These are phyloP conservation scores for Adineta ricciae DNA, from an alignment of 2,888 invertebrate species.

Conservation along the genomic window DNA sequence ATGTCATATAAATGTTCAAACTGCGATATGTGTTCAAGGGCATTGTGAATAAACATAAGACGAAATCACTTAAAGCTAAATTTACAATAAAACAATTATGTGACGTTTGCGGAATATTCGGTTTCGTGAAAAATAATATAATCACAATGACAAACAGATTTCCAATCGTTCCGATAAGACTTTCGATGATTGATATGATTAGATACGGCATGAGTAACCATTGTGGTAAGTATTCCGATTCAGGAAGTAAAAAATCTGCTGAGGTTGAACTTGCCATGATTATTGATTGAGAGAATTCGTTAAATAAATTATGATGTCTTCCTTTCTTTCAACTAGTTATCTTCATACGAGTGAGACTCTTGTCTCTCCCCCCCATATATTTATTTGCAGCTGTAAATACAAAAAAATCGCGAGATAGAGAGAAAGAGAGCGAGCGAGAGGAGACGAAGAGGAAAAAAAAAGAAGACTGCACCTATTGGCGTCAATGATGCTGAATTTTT, in stretches of 20 bases:
- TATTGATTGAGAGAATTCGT: background rate
- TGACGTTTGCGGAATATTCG: background rate
- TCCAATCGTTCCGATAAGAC: background rate
- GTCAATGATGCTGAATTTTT: background rate
- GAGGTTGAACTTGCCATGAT: background rate
- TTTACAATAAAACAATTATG: slow-evolving; percentile 12
- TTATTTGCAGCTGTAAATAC: too few species aligned
- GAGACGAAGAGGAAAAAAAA: too few species aligned
- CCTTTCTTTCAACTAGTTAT: background rate
- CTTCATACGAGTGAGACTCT: background rate
- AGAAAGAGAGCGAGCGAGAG: too few species aligned
- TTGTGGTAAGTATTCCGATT: background rate
- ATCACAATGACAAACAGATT: background rate
- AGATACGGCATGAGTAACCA: background rate
- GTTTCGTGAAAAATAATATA: background rate
- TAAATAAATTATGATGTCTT: background rate
- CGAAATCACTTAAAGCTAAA: slow-evolving; percentile 16
- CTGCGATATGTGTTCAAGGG: background rate
- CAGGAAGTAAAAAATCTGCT: background rate
- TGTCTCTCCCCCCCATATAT: too few species aligned
- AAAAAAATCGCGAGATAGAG: background rate
- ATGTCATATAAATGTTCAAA: background rate
- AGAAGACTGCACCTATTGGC: background rate
- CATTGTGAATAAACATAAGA: slow-evolving; percentile 6
- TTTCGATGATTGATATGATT: background rate